These are phyloP conservation scores for Sisor rabdophorus DNA, from an alignment of 2,113 vertebrate species.

Conservation along the genomic window DNA sequence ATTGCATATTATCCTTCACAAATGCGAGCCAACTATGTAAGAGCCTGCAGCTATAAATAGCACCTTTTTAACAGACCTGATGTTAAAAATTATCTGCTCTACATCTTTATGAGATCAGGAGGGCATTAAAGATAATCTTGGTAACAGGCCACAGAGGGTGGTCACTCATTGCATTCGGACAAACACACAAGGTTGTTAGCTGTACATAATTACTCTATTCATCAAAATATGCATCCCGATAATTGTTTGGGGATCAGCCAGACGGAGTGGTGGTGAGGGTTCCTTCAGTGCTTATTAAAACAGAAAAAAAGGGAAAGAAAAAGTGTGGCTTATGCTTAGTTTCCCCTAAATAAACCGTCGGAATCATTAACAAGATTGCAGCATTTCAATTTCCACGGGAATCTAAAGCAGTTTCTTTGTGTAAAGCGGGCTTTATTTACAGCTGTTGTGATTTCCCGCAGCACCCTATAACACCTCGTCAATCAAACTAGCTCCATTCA, in stretches of 20 bases:
- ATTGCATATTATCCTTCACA: conserved; percentile 34
- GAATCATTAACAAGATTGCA: conserved; percentile 35
- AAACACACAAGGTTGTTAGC: conserved; percentile 58
- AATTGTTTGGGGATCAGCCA: conserved; percentile 58
- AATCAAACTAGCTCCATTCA: conserved; percentile 33
- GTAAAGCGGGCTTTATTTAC: conserved; percentile 26
- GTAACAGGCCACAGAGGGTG: conserved; percentile 19
- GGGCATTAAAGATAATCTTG: conserved; percentile 51
- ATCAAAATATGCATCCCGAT: conserved; percentile 64
- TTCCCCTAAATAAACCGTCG: conserved; percentile 26
- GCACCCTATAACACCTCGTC: conserved; percentile 14
- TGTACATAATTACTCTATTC: conserved; percentile 69
- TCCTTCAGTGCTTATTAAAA: conserved; percentile 40
- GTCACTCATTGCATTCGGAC: conserved; percentile 38
- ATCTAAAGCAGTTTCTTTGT: conserved; percentile 20
- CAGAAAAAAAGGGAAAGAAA: conserved; percentile 20
- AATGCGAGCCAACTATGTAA: conserved; percentile 50
- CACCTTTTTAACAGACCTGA: conserved; percentile 49
- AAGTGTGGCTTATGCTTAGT: conserved; percentile 5
- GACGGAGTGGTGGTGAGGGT: conserved; percentile 29
- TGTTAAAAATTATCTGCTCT: conserved; percentile 54
- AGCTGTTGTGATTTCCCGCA: conserved; percentile 36
- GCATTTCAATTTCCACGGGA: conserved; percentile 32
- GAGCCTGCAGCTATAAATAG: conserved; percentile 62
- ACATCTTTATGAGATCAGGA: conserved; percentile 54